Evolutionary conservation across 1,140 invertebrate species (phyloP).

Genomic region (Olivierus martensii): DNA sequence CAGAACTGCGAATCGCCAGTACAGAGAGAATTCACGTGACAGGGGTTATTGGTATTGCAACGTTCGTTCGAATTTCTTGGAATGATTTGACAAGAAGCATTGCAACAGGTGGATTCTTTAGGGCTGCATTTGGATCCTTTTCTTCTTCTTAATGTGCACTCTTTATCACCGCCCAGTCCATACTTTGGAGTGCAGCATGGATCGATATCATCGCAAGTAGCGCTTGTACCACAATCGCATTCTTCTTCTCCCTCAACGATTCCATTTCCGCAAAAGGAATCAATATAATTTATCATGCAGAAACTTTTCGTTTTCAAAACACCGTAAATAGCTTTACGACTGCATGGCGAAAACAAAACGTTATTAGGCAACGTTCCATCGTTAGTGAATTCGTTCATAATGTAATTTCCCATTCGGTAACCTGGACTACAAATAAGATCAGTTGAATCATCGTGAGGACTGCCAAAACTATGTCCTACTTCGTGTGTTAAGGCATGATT

Average conservation of each 20-base stretch:
- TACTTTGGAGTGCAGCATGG: neutral
- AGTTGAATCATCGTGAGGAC: constrained; percentile 1
- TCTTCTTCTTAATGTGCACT: neutral
- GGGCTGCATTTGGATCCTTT: too few relatives aligned
- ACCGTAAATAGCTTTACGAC: neutral
- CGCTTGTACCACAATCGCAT: neutral
- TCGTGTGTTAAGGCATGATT: constrained; percentile 7
- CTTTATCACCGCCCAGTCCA: neutral
- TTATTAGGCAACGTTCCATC: constrained; percentile 1
- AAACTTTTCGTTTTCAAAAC: constrained; percentile 2
- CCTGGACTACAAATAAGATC: constrained; percentile 3
- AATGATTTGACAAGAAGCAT: too few relatives aligned
- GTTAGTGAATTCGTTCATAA: constrained; percentile 2
- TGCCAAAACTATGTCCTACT: constrained; percentile 7
- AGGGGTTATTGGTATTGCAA: too few relatives aligned
- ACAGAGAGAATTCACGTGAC: too few relatives aligned
- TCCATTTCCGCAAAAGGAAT: neutral
- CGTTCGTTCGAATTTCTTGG: too few relatives aligned
- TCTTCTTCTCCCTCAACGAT: neutral
- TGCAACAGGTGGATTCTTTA: too few relatives aligned
- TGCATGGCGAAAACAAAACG: constrained; percentile 5
- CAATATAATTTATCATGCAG: neutral
- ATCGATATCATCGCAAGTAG: neutral
- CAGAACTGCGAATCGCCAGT: too few relatives aligned
- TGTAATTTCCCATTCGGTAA: neutral